Evolutionary conservation across 2,888 invertebrate genomes (phyloP), one percentile per base, ranked within the genome.

Genomic region (Dioctria linearis): DNA sequence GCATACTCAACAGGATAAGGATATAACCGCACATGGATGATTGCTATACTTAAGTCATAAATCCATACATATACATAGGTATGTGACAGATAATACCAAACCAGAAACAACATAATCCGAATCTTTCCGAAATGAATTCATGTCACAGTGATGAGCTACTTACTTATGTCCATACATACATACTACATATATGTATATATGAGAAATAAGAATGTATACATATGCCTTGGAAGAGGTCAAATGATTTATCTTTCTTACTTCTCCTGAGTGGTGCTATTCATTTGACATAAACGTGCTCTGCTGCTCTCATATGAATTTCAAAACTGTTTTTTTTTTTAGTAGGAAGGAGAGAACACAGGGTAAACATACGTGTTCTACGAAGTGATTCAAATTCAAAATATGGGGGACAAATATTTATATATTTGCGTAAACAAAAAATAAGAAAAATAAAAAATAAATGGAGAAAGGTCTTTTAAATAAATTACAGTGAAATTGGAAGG

Each of bases 201-300:
- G 2, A 25, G 25, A 25, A 25, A 25, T 25, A 25, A 25, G 25
- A 25, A 25, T 25, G 25, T 25, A 25, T 25, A 25, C 2, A 25
- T 25, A 25, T 2, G 25, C 25, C 25, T 25, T 25, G 25, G 25
- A 25, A 25, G 25, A 25, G 65, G 65, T 65, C 39, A 65, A 6
- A 42, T 65, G 65, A 65, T 65, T 65, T 65, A 65, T 65, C n/a
- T 65, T 42, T 65, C 40, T 13, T 65, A 65, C 42, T 13, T 42
- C 65, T 42, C 39, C 63, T 9, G 42, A 13, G 25, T 25, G 65
- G 5, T 40, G 42, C 42, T 42, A 65, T 65, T 42, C 42, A 13
- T 65, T 65, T 65, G 65, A 40, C 65, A 42, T 65, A 25, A 42
- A 65, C 42, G 5, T 65, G 42, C 65, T 25, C 25, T 25, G 25